A percentile compares a stretch with the other conserved stretches of the same genome.
These are phyloP conservation scores for Strigops habroptila DNA, from an alignment of 2,113 vertebrate genomes.

Conservation along the genomic window DNA sequence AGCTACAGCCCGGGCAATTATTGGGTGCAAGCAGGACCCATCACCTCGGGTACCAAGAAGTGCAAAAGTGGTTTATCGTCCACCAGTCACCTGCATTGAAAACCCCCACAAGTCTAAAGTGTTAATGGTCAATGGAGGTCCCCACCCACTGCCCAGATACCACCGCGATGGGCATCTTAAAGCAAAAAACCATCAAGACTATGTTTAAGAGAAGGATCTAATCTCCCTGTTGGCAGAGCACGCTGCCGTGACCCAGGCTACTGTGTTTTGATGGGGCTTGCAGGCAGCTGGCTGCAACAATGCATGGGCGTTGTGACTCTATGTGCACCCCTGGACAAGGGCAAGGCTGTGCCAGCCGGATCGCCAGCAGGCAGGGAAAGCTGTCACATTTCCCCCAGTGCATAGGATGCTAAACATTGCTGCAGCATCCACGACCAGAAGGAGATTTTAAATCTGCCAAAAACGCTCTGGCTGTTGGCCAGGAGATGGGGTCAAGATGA, in stretches of 20 bases:
- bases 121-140: neutral
- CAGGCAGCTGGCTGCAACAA: neutral
- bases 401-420: neutral
- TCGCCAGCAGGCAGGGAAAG: neutral
- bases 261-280: neutral
- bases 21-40: neutral
- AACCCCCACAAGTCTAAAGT: neutral
- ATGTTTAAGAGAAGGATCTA: neutral
- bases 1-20: neutral
- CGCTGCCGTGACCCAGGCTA: rapidly evolving
- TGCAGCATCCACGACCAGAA: neutral
- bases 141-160: neutral
- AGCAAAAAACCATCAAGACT: rapidly evolving
- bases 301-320: rapidly evolving
- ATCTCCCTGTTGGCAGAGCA: neutral
- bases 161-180: rapidly evolving
- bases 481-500: constrained; percentile 58
- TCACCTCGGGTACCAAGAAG: neutral
- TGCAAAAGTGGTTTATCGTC: neutral
- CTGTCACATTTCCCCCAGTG: constrained; percentile 28
- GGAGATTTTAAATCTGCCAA: constrained; percentile 47
- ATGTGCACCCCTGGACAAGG: neutral
- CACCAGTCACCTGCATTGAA: rapidly evolving
- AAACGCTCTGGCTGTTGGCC: constrained; percentile 1
- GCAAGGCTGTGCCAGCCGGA: neutral